Percentiles rank a stretch among this genome's conserved stretches.
Conservation (phyloP, 1,140 invertebrate genomes). For the Whitmania pigra region DNA sequence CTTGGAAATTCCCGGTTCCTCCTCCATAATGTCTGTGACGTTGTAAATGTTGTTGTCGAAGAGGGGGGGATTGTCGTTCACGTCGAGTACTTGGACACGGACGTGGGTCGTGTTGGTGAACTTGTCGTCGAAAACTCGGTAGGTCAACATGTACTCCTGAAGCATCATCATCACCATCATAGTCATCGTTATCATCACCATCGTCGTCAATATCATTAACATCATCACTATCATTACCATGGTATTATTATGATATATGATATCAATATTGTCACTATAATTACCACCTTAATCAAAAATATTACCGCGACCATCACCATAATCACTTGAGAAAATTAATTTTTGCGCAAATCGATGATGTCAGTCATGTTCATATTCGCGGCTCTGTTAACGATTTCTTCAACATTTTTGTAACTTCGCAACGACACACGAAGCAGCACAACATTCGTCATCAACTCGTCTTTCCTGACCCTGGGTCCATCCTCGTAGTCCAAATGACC, state of each 20-base stretch:
- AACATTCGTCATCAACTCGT: too few species aligned
- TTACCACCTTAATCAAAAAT: not conserved
- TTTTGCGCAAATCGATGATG: too few species aligned
- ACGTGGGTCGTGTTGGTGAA: slow-evolving; percentile 23
- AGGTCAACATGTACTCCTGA: slow-evolving; percentile 21
- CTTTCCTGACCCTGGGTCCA: slow-evolving; percentile 50
- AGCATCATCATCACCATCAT: slow-evolving; percentile 24
- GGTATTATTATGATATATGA: too few species aligned
- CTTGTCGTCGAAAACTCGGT: slow-evolving; percentile 26
- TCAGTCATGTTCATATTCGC: not conserved
- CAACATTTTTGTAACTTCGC: too few species aligned
- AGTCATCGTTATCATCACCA: not conserved
- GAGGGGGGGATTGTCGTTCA: slow-evolving; percentile 25
- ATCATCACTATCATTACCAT: not conserved
- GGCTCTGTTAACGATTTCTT: too few species aligned
- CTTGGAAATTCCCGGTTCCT: slow-evolving; percentile 22
- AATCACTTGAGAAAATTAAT: not conserved
- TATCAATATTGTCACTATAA: not conserved
- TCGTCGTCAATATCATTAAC: not conserved
- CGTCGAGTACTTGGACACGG: slow-evolving; percentile 22
- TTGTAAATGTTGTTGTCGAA: slow-evolving; percentile 25
- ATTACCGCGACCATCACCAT: not conserved
- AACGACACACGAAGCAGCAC: too few species aligned
- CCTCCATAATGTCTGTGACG: slow-evolving; percentile 20
- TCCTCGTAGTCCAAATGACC: slow-evolving; percentile 78